Evolutionary conservation across 2,888 invertebrate species (phyloP), one percentile per base, ranked within the genome.

Genomic region (Drosophila anceps): DNA sequence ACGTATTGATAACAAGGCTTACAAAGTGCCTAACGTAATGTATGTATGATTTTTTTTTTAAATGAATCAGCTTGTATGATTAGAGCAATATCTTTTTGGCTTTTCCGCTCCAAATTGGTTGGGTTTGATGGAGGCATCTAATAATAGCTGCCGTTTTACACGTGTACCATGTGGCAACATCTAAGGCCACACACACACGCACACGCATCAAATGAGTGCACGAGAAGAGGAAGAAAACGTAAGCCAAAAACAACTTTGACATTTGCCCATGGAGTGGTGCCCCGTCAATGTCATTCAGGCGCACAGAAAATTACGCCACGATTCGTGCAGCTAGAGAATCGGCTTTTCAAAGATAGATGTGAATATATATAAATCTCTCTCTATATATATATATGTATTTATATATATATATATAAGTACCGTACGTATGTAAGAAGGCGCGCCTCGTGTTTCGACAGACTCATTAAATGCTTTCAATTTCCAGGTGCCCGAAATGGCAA

Each of bases 401-500:
- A n/a, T 18, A n/a, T 53, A n/a, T 18, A 13, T 53, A 10, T 18
- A 12, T 35, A 27, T 15, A 24, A 41, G 9, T 41, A 50, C 24
- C 27, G 18, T 50, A 27, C 50, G 20, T 41, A 29, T 29, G 29
- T 15, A 13, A 48, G 43, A 64, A 62, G 57, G 62, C 57, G 59
- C 29, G 66, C 69, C 69, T 55, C 68, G 75, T 82, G 67, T 83
- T 83, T 76, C 79, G 73, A 76, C 78, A 75, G 77, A 73, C 83
- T 85, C 88, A 86, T 88, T 84, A 80, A 88, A 85, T 71, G 83
- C 70, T 89, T 81, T 76, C 76, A 81, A 76, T 84, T 81, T 79
- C 73, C 67, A 68, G 61, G 54, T 65, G 44, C 39, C 39, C 48
- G 43, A 64, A 76, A 69, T 31, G 64, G 74, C 64, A 67, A 64